These are phyloP conservation scores for Amphiprion ocellaris DNA, from an alignment of 2,113 vertebrate species.

Conservation along the genomic window DNA sequence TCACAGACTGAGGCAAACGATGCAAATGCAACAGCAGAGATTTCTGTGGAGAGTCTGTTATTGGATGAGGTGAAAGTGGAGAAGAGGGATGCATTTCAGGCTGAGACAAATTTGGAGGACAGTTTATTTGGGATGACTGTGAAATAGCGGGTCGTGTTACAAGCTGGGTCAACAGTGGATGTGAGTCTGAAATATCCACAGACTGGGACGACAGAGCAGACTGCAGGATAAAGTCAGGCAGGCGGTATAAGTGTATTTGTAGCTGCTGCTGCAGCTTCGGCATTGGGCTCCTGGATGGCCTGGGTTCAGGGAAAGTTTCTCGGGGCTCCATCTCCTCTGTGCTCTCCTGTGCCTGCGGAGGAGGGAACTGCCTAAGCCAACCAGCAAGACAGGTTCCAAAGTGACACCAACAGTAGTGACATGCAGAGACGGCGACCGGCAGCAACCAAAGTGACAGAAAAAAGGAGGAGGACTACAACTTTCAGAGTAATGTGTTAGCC, in stretches of 20 bases:
- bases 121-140: constrained; percentile 21
- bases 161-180: constrained; percentile 29
- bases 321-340: constrained; percentile 64
- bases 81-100: constrained; percentile 26
- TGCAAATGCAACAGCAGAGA: constrained; percentile 62
- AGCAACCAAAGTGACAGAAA: constrained; percentile 58
- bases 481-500: constrained; percentile 41
- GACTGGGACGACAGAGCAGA: constrained; percentile 40
- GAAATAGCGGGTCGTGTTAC: constrained; percentile 36
- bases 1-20: constrained; percentile 64
- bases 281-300: constrained; percentile 64
- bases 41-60: constrained; percentile 34
- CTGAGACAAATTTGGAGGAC: constrained; percentile 19
- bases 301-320: constrained; percentile 65
- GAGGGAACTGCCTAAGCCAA: constrained; percentile 85
- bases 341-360: constrained; percentile 78
- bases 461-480: constrained; percentile 12
- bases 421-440: constrained; percentile 73
- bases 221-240: constrained; percentile 78
- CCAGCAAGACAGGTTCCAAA: constrained; percentile 76
- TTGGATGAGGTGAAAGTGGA: constrained; percentile 1
- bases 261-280: constrained; percentile 72
- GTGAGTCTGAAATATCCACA: constrained; percentile 30
- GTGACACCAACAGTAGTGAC: constrained; percentile 72
- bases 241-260: constrained; percentile 76